Base-by-base conservation (phyloP, 2,888 invertebrate genomes). In the Amiota mariae region DNA sequence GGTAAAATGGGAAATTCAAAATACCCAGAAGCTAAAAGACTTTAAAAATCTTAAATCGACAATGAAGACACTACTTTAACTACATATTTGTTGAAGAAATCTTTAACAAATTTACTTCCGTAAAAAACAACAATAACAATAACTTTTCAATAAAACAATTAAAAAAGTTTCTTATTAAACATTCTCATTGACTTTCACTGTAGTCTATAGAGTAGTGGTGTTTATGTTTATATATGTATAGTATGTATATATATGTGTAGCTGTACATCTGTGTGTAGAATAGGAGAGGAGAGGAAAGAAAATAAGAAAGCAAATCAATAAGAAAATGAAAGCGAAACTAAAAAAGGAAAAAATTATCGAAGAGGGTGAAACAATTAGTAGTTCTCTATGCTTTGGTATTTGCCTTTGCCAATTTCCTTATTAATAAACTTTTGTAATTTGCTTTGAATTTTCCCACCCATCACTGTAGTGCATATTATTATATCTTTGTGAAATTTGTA, bases 141-240 rank as follows among this genome's bases (percentile, higher is more conserved):
- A 54, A 54, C 51, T 68, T 66, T 68, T 8, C 51, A n/a, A 49
- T 68, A 68, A 68, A 68, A 24, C 54, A 51, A 68, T 68, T 68
- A 68, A 68, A 36, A 68, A 59, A 68, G 67, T 68, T 68, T 68
- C 15, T 0, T 6, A 12, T 54, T 68, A 24, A 68, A 54, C 24
- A 20, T 68, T 49, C 54, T 54, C 20, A 49, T 66, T 54, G 54
- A 68, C 20, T 68, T 68, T 68, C 13, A 13, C 36, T 63, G 36
- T 36, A 36, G 36, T 36, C 0, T 6, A 36, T 36, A 36, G 36
- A 36, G 36, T 36, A 36, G 36, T 36, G 36, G 36, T 36, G 36
- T 36, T 36, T 4, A 36, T 36, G 36, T 36, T 36, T 36, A 6
- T 36, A 36, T 24, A 24, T 3, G 11, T n/a, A n/a, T n/a, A 51